These are phyloP conservation scores for Tachysurus fulvidraco DNA, from an alignment of 2,113 vertebrate genomes.

Conservation along the genomic window DNA sequence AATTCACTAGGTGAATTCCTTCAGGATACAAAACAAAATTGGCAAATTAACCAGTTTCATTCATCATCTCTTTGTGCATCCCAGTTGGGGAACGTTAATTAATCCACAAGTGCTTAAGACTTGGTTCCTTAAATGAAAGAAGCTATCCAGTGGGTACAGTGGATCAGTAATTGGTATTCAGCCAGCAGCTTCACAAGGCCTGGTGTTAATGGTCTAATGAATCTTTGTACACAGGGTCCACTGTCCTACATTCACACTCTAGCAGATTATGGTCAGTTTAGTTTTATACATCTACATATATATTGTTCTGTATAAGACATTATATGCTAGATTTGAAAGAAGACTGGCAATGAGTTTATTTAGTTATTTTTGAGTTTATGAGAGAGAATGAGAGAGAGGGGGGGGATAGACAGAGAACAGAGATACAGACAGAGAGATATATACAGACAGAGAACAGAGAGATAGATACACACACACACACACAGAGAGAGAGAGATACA, in stretches of 20 bases:
- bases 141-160: neutral
- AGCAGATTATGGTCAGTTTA: neutral
- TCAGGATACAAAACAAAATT: neutral
- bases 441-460: too few species aligned
- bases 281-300: neutral
- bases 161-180: constrained; percentile 27
- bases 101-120: constrained; percentile 17
- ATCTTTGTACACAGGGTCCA: neutral
- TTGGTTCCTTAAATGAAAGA: neutral
- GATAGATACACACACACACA: too few species aligned
- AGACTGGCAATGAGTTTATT: too few species aligned
- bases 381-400: too few species aligned
- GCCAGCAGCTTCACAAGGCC: neutral
- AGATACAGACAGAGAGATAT: too few species aligned
- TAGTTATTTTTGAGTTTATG: too few species aligned
- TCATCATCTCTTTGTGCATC: neutral
- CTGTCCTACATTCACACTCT: neutral
- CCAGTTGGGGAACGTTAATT: neutral
- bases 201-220: constrained; percentile 8
- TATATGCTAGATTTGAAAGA: neutral
- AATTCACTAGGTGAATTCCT: neutral
- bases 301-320: neutral
- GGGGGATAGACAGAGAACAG: too few species aligned
- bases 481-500: too few species aligned
- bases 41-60: constrained; percentile 1